Conservation (phyloP, 1,140 invertebrate species). For the Dinoponera quadriceps region DNA sequence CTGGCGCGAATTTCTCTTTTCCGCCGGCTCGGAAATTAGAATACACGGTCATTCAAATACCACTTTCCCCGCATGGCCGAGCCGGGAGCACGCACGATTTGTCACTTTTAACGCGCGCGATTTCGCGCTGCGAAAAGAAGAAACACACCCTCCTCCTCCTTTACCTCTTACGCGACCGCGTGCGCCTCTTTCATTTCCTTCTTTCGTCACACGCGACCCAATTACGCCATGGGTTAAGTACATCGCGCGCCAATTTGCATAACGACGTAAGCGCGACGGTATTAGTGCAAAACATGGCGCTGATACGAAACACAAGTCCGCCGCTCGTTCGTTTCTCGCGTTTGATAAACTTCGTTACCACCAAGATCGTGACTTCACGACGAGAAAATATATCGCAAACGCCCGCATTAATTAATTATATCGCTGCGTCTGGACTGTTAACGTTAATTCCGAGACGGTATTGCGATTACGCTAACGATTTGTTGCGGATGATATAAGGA, state of each 20-base stretch:
- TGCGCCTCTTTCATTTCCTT: conserved; percentile 38
- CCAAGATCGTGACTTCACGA: too few species aligned
- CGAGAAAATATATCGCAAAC: too few species aligned
- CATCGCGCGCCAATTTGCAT: conserved; percentile 47
- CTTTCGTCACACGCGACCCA: conserved; percentile 50
- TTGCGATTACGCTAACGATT: too few species aligned
- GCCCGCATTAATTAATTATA: too few species aligned
- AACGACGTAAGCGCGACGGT: neutral
- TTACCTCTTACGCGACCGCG: conserved; percentile 30
- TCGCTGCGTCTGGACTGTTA: too few species aligned
- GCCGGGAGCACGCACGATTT: conserved; percentile 13
- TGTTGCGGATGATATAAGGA: too few species aligned
- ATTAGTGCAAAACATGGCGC: neutral
- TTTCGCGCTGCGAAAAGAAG: neutral
- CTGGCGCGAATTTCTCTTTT: conserved; percentile 46
- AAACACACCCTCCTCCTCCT: neutral
- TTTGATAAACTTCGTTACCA: too few species aligned
- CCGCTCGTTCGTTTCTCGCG: too few species aligned
- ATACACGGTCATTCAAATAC: conserved; percentile 32
- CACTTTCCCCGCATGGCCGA: conserved; percentile 33
- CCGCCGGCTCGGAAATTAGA: conserved; percentile 35
- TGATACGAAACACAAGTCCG: neutral
- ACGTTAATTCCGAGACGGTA: too few species aligned
- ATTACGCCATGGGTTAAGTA: conserved; percentile 46
- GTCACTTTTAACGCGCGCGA: conserved; percentile 28